phyloP scores from a whole-genome alignment of 2,888 invertebrate genomes.

The Dilophus febrilis region DNA sequence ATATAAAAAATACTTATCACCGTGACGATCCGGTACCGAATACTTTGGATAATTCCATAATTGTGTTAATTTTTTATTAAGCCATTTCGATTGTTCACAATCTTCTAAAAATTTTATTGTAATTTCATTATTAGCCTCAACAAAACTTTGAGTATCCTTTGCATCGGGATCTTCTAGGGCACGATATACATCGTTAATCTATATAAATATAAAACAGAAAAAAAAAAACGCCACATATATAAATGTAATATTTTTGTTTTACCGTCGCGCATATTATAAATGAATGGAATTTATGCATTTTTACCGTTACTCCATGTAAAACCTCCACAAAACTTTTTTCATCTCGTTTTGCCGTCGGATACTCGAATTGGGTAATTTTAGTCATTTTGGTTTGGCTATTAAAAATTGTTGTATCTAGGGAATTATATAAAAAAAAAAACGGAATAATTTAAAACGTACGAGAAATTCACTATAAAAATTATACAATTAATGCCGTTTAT shows the following conservation, averaged over 20 bases:
- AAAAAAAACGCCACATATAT: too few relatives aligned
- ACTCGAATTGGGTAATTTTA: too few relatives aligned
- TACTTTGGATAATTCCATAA: conserved; percentile 96
- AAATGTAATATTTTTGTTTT: too few relatives aligned
- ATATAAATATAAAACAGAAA: conserved; percentile 13
- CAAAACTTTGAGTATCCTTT: conserved; percentile 76
- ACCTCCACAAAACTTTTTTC: background rate
- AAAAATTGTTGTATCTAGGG: too few relatives aligned
- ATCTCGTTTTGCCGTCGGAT: background rate
- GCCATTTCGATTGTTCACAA: conserved; percentile 52
- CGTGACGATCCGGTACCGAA: conserved; percentile 68
- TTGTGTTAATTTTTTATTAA: conserved; percentile 66
- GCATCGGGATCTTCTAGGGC: conserved; percentile 95
- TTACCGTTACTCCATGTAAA: background rate
- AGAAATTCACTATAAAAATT: too few relatives aligned
- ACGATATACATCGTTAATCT: conserved; percentile 82
- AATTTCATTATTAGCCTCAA: conserved; percentile 77
- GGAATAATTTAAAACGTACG: too few relatives aligned
- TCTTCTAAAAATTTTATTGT: conserved; percentile 70
- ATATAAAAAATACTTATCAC: conserved; percentile 68
- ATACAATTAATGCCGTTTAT: too few relatives aligned
- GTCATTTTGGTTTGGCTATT: too few relatives aligned
- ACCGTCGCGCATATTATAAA: too few relatives aligned
- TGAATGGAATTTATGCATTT: background rate
- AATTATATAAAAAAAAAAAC: too few relatives aligned